Evolutionary conservation across 2,113 vertebrate species (phyloP), one percentile per base, ranked within the genome.

Genomic region (Planiliza haematocheilus): DNA sequence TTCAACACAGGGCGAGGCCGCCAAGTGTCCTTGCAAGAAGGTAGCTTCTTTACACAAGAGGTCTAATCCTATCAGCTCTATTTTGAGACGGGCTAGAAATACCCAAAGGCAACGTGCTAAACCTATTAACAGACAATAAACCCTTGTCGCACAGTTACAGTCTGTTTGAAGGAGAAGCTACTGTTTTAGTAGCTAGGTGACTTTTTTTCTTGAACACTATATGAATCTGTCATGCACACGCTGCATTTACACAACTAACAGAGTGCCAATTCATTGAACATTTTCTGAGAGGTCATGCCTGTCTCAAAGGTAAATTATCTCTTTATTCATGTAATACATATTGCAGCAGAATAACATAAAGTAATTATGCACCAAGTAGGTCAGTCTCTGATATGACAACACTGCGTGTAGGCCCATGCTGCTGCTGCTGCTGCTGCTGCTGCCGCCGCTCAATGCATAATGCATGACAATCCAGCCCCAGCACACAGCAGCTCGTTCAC

Each of bases 21-120:
- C 42, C 43, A 18, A 70, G 63, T 58, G 81, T 65, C 81, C 75
- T 51, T 3, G 46, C 45, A 62, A 70, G 72, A 50, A 61, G 74
- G 53, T 70, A 10, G 59, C 55, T 39, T 73, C 76, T 70, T 81
- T 84, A 74, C 78, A 82, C 83, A 87, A 79, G 72, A 89, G 74
- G 30, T 62, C 46, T 92, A 93, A 93, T 92, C 93, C 88, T 64
- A 87, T 93, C 87, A 88, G 74, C 65, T 83, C 78, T 91, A 90
- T 91, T 91, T 88, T 77, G 87, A 81, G 85, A 53, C 60, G 66
- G 79, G 87, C 74, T 73, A 88, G 66, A 91, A 91, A 92, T 88
- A 91, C 67, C 78, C 70, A 42, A 68, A 83, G 70, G 67, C 74
- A 64, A 80, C 57, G 70, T 65, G 76, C 52, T 81, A 87, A 87